Percentiles rank a stretch among this genome's conserved stretches.
Evolutionary conservation across 2,113 vertebrate species (phyloP).

Genomic region (Spilogale gracilis): DNA sequence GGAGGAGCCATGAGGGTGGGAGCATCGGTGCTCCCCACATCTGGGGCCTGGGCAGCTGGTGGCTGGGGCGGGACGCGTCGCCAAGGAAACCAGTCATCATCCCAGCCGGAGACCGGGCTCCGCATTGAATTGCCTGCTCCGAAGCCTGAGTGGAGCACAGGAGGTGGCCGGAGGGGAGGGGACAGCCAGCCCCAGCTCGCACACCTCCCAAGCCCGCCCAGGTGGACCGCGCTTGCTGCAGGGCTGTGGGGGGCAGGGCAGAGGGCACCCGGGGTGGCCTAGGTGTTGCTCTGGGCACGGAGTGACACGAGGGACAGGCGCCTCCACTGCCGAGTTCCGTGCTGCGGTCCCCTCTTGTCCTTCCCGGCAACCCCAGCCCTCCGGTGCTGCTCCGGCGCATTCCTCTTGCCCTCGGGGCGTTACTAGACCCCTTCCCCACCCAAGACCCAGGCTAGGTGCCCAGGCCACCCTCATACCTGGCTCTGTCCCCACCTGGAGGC

Average conservation of each 20-base stretch:
- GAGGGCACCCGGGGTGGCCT: not conserved
- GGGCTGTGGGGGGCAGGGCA: not conserved
- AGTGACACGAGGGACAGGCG: not conserved
- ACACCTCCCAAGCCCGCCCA: not conserved
- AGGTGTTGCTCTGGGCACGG: not conserved
- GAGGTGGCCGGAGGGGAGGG: not conserved
- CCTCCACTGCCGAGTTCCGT: accelerated
- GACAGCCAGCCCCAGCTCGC: not conserved
- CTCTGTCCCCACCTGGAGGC: not conserved
- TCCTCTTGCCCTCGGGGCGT: not conserved
- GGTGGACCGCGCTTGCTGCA: not conserved
- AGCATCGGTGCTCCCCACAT: not conserved
- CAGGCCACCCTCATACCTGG: not conserved
- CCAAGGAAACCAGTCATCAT: conserved; percentile 67
- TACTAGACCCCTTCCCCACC: accelerated
- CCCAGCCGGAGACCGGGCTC: conserved; percentile 19
- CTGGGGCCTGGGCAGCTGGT: not conserved
- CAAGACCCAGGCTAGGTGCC: accelerated
- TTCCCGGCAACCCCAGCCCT: not conserved
- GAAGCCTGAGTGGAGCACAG: not conserved
- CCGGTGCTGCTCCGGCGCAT: not conserved
- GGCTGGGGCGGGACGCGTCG: not conserved
- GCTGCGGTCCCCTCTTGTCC: not conserved
- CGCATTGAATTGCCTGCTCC: not conserved
- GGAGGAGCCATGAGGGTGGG: not conserved